phyloP scores from a whole-genome alignment of 2,113 vertebrate genomes.

The Benitochromis conjunctus region DNA sequence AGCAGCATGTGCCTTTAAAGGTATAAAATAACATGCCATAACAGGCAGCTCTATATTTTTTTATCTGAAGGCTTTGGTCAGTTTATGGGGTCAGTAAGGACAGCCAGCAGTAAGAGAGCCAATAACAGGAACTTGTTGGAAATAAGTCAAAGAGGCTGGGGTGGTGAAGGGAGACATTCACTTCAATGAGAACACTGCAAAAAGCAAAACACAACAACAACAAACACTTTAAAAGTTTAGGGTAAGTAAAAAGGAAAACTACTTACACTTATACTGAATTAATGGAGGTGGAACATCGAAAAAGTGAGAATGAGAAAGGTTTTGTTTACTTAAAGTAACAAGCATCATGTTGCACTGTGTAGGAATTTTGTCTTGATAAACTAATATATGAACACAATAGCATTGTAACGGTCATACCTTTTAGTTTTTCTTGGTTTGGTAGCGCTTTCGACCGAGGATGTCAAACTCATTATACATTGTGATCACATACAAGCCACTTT shows the following conservation, averaged over 20 bases:
- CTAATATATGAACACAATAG: background rate
- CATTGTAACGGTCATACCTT: background rate
- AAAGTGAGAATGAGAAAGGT: background rate
- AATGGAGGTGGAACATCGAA: fast-evolving
- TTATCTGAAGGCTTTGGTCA: background rate
- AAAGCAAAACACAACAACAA: background rate
- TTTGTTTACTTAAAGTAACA: background rate
- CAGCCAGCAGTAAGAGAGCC: background rate
- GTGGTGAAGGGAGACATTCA: background rate
- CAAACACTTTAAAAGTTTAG: background rate
- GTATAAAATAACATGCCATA: background rate
- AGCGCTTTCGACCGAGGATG: background rate
- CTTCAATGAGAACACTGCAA: background rate
- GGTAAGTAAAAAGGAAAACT: background rate
- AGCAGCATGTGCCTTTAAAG: background rate
- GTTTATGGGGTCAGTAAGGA: background rate
- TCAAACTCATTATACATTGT: background rate
- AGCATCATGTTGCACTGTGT: background rate
- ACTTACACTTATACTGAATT: background rate
- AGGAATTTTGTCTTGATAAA: background rate
- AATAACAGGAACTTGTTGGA: background rate
- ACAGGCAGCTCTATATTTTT: background rate
- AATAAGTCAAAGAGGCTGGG: no score
- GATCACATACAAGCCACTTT: background rate
- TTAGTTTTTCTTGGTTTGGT: background rate